These are phyloP conservation scores for Chesias legatella DNA, from an alignment of 2,888 invertebrate genomes.

Conservation along the genomic window DNA sequence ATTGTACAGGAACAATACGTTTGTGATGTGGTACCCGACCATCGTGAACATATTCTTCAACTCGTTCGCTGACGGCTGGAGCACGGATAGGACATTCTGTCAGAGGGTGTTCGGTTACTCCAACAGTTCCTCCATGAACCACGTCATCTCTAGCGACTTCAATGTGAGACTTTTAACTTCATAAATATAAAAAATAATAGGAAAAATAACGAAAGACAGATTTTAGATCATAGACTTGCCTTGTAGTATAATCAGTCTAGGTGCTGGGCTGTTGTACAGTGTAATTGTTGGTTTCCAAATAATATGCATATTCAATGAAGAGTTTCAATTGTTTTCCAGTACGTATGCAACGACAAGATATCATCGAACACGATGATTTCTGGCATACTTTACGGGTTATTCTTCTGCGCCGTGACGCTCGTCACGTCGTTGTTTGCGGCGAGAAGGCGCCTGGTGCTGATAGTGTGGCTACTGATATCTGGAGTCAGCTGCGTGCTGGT, in stretches of 20 bases:
- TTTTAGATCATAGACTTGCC: no score
- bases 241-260: no score
- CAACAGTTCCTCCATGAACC: slow-evolving; percentile 15
- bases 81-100: slow-evolving; percentile 43
- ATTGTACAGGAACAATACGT: slow-evolving; percentile 69
- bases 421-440: slow-evolving; percentile 57
- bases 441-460: slow-evolving; percentile 70
- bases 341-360: slow-evolving; percentile 63
- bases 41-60: slow-evolving; percentile 71
- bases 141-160: slow-evolving; percentile 8
- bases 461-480: slow-evolving; percentile 62
- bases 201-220: no score
- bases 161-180: slow-evolving; percentile 28
- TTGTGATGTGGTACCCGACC: slow-evolving; percentile 76
- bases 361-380: slow-evolving; percentile 79
- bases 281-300: no score
- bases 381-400: slow-evolving; percentile 80
- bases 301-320: no score
- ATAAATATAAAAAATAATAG: no score
- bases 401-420: slow-evolving; percentile 77
- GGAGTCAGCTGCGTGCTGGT: slow-evolving; percentile 76
- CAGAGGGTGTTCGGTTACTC: slow-evolving; percentile 36
- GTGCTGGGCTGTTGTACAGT: no score
- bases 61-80: slow-evolving; percentile 31
- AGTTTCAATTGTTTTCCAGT: slow-evolving; percentile 28